These are phyloP conservation scores for Sylvia atricapilla DNA, from an alignment of 2,113 vertebrate genomes.

Conservation along the genomic window DNA sequence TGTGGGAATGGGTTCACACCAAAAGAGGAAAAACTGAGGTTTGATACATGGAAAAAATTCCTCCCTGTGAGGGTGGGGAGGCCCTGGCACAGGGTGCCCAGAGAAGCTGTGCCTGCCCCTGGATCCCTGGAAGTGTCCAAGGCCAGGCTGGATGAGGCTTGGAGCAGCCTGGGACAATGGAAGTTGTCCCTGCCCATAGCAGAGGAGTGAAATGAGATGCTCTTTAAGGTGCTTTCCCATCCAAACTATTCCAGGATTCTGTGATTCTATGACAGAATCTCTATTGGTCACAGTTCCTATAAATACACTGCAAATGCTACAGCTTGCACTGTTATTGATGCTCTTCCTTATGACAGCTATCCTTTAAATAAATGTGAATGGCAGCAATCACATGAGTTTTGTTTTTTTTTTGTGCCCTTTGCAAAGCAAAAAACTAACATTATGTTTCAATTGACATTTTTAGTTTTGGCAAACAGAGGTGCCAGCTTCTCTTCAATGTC, in stretches of 20 bases:
- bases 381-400: neutral
- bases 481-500: neutral
- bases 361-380: neutral
- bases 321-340: neutral
- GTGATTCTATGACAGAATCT: neutral
- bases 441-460: neutral
- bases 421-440: neutral
- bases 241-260: neutral
- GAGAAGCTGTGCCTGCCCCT: neutral
- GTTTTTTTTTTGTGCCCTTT: neutral
- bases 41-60: neutral
- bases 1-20: neutral
- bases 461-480: neutral
- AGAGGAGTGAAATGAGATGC: neutral
- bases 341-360: neutral
- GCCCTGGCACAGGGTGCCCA: neutral
- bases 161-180: neutral
- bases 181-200: neutral
- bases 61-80: fast-evolving
- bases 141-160: neutral
- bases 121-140: neutral
- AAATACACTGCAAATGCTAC: neutral
- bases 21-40: neutral
- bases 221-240: neutral
- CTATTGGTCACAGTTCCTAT: neutral